phyloP scores from a whole-genome alignment of 2,113 vertebrate species.

The Calonectris borealis region DNA sequence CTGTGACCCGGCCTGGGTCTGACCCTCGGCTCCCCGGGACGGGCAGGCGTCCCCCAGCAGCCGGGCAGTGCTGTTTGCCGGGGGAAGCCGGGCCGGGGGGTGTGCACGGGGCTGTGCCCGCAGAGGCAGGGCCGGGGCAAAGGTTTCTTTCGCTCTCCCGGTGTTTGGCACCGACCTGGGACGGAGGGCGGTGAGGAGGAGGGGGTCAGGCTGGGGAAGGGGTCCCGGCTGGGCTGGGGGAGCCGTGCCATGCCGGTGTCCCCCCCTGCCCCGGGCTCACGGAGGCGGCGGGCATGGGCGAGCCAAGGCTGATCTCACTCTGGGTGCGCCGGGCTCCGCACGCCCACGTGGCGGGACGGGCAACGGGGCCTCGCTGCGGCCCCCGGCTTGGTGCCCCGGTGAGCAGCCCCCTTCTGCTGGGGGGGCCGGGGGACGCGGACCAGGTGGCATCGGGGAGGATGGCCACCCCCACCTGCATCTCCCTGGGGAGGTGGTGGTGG shows the following conservation, averaged over 20 bases:
- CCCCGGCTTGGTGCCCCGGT: rapidly evolving
- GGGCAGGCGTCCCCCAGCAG: rapidly evolving
- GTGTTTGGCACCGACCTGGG: rapidly evolving
- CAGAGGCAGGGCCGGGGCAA: neutral
- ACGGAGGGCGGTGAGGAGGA: neutral
- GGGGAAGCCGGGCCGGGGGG: neutral
- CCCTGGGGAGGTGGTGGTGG: neutral
- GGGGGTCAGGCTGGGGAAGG: no score
- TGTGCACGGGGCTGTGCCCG: neutral
- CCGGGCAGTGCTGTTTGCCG: rapidly evolving
- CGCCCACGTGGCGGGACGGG: neutral
- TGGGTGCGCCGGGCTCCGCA: neutral
- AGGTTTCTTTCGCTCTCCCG: neutral
- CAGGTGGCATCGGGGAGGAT: rapidly evolving
- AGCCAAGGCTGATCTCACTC: neutral
- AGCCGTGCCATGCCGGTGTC: neutral
- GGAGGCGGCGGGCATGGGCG: neutral
- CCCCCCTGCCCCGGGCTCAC: neutral
- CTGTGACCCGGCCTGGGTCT: rapidly evolving
- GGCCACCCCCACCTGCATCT: rapidly evolving
- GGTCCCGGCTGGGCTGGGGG: neutral
- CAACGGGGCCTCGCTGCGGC: rapidly evolving
- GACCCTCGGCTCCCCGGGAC: rapidly evolving
- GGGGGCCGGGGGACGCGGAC: rapidly evolving
- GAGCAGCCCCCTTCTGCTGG: neutral